Evolutionary conservation across 2,888 invertebrate genomes (phyloP), one percentile per base, ranked within the genome.

Genomic region (Rhogogaster chlorosoma): DNA sequence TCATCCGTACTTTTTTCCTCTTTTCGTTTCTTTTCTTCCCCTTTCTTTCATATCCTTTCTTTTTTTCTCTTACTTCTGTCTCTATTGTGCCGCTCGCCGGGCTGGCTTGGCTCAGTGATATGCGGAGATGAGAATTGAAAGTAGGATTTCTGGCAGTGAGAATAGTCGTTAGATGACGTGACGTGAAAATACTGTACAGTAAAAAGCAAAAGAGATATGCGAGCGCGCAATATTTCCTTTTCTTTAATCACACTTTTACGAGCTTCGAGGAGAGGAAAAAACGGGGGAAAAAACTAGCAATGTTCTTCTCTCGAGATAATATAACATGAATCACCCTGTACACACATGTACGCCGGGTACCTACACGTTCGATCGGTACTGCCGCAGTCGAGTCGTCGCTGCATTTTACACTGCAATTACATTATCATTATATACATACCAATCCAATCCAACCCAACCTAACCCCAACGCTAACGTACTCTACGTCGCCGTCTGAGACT

Each of bases 81-180:
- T 26, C 61, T 12, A 61, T 61, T 61, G 61, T 61, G 5, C 61
- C 22, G 10, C 26, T 61, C 61, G 61, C 22, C 12, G 61, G 26
- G 7, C 45, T 57, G 57, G 26, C 61, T 53, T 22, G 61, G 26
- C 12, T 22, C 7, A 12, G 22, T 61, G 53, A 53, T 53, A 53
- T 53, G 53, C 26, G 2, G 61, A 22, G 22, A 45, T 45, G 45
- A 10, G 26, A 26, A 61, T 61, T 61, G 26, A 61, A 61, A 61
- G 61, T 61, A 61, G 61, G 26, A 61, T 61, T 61, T 61, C 61
- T 61, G 61, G 61, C 61, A 61, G 10, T 22, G 61, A 61, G 61
- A 61, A 26, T 61, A 12, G 61, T 61, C 61, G 61, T 61, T 61
- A 61, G 61, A 61, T 61, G 61, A 61, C 22, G 10, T 2, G 53